Percentiles rank a stretch among this genome's conserved stretches.
Evolutionary conservation across 2,797 vertebrate species (phyloP).

Genomic region (Sternarchorhynchus goeldii): DNA sequence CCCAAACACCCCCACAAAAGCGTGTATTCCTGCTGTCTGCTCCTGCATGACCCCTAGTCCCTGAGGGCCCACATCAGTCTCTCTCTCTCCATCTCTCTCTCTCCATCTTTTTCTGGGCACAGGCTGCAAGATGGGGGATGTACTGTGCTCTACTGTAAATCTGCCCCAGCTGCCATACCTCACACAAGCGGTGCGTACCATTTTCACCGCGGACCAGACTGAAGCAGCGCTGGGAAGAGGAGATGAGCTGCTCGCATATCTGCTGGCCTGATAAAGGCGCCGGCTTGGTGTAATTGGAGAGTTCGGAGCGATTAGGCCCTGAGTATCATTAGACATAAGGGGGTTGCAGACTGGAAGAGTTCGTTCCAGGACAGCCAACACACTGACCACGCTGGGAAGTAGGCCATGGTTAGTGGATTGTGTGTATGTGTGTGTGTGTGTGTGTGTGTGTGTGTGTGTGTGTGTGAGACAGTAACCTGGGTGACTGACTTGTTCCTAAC

Average conservation of each 20-base stretch:
- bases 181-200: slow-evolving; percentile 36
- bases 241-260: slow-evolving; percentile 40
- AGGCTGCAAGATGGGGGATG: slow-evolving; percentile 48
- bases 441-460: background rate
- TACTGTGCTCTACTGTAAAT: slow-evolving; percentile 54
- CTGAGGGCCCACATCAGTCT: slow-evolving; percentile 50
- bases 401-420: slow-evolving; percentile 43
- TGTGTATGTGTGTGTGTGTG: slow-evolving; percentile 18
- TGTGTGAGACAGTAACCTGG: slow-evolving; percentile 49
- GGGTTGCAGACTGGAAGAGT: slow-evolving; percentile 48
- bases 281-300: slow-evolving; percentile 52
- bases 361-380: slow-evolving; percentile 55
- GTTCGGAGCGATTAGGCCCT: slow-evolving; percentile 55
- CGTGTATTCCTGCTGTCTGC: slow-evolving; percentile 69
- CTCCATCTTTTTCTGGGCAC: slow-evolving; percentile 30
- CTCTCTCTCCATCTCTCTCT: slow-evolving; percentile 9
- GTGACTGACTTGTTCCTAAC: slow-evolving; percentile 6
- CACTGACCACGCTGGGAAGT: slow-evolving; percentile 53
- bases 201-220: slow-evolving; percentile 43
- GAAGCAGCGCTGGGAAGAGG: slow-evolving; percentile 17
- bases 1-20: slow-evolving; percentile 69
- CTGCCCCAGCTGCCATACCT: slow-evolving; percentile 42
- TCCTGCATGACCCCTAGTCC: slow-evolving; percentile 58
- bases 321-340: slow-evolving; percentile 52
- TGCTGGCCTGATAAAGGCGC: slow-evolving; percentile 46